A percentile compares a stretch with the other conserved stretches of the same genome.
Conservation (phyloP, 2,113 vertebrate species). For the Lycocorax pyrrhopterus region DNA sequence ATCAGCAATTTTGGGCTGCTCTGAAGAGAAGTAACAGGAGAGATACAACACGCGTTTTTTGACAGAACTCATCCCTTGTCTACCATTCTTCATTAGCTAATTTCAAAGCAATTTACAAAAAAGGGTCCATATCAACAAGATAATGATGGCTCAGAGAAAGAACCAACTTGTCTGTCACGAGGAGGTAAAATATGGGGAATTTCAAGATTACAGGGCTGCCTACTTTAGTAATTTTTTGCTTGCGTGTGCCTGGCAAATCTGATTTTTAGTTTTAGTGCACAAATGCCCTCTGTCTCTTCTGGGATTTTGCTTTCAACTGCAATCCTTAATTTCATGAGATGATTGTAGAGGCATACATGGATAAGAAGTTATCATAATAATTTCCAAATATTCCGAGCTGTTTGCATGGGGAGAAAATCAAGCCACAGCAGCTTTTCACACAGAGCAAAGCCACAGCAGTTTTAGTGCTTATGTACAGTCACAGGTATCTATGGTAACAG, state of each 20-base stretch:
- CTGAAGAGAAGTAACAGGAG: background rate
- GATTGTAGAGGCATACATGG: background rate
- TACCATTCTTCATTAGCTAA: background rate
- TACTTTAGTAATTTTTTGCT: background rate
- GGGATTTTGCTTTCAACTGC: background rate
- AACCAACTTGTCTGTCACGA: background rate
- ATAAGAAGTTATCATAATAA: background rate
- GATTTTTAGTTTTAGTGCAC: background rate
- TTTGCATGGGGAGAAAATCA: background rate
- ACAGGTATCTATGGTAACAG: slow-evolving; percentile 27
- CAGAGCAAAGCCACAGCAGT: background rate
- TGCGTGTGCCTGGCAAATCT: background rate
- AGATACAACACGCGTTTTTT: background rate
- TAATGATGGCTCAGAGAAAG: background rate
- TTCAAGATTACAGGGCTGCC: background rate
- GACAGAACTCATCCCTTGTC: background rate
- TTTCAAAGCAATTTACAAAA: background rate
- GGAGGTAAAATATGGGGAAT: background rate
- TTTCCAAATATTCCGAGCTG: background rate
- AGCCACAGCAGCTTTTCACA: background rate
- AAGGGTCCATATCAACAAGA: background rate
- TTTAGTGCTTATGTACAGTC: background rate
- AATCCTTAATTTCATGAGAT: background rate
- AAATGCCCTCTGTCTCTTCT: background rate
- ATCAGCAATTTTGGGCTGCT: background rate